phyloP scores from a whole-genome alignment of 2,113 vertebrate genomes.

The Neotragus moschatus region DNA sequence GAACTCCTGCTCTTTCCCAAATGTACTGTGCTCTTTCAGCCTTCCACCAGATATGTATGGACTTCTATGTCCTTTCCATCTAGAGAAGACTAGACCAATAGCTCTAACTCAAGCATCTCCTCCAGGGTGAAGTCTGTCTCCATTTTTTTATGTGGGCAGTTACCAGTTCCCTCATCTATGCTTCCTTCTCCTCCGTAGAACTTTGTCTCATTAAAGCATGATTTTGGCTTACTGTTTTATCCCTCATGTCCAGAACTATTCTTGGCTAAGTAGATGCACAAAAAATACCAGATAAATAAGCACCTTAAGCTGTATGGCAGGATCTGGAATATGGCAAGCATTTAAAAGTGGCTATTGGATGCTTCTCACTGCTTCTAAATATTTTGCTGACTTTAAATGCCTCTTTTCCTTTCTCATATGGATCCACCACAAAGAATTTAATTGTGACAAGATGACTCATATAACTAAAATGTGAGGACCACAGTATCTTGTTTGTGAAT shows the following conservation, averaged over 20 bases:
- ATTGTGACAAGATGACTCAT: neutral
- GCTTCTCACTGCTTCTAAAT: neutral
- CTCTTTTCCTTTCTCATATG: neutral
- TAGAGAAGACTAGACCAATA: neutral
- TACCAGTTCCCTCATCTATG: neutral
- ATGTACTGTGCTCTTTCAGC: neutral
- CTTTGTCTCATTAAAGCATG: neutral
- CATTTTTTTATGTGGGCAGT: neutral
- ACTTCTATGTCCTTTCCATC: neutral
- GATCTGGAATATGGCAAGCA: neutral
- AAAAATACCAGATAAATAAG: neutral
- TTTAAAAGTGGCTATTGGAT: neutral
- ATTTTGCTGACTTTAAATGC: neutral
- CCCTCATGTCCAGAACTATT: neutral
- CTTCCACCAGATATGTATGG: rapidly evolving
- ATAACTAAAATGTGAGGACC: neutral
- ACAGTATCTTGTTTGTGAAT: neutral
- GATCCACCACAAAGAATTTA: neutral
- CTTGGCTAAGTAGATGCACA: neutral
- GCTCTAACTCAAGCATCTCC: neutral
- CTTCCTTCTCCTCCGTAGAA: neutral
- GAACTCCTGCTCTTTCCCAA: neutral
- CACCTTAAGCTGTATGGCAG: neutral
- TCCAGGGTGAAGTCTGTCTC: neutral
- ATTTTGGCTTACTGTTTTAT: neutral